Conservation (phyloP, 2,888 invertebrate species). For the Eupithecia exiguata region DNA sequence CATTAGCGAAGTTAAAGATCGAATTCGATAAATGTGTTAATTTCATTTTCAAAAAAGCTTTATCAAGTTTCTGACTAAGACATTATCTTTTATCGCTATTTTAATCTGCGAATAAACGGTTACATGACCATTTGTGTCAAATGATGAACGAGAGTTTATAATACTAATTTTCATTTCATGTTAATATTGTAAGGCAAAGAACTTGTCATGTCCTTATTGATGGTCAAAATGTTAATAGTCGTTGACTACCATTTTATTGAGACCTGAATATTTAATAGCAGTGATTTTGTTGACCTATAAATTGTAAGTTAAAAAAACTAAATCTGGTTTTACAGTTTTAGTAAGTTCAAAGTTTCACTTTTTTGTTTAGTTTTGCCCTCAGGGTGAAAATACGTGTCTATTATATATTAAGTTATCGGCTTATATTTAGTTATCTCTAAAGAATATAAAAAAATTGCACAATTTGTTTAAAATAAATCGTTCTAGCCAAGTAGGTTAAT, state of each 20-base stretch:
- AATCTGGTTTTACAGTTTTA: neutral
- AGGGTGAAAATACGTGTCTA: neutral
- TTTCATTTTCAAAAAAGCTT: slow-evolving; percentile 16
- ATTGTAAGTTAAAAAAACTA: too few species aligned
- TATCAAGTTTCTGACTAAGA: slow-evolving; percentile 20
- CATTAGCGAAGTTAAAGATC: slow-evolving; percentile 1
- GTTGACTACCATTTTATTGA: slow-evolving; percentile 6
- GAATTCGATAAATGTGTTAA: slow-evolving; percentile 1
- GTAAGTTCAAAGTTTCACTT: neutral
- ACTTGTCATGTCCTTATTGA: slow-evolving; percentile 1
- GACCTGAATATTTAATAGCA: neutral
- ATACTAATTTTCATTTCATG: slow-evolving; percentile 51
- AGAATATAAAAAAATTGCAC: neutral
- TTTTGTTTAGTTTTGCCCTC: neutral
- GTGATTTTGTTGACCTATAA: neutral
- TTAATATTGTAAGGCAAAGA: slow-evolving; percentile 36
- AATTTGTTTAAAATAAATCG: neutral
- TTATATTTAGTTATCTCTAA: neutral
- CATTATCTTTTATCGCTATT: slow-evolving; percentile 34
- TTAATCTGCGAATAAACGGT: slow-evolving; percentile 32
- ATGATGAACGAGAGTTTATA: slow-evolving; percentile 17
- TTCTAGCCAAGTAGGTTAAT: too few species aligned
- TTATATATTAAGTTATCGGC: too few species aligned
- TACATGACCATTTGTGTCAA: slow-evolving; percentile 30
- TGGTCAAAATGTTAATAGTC: neutral